Conservation (phyloP, 2,888 invertebrate genomes). For the Cheiracanthium punctorium region DNA sequence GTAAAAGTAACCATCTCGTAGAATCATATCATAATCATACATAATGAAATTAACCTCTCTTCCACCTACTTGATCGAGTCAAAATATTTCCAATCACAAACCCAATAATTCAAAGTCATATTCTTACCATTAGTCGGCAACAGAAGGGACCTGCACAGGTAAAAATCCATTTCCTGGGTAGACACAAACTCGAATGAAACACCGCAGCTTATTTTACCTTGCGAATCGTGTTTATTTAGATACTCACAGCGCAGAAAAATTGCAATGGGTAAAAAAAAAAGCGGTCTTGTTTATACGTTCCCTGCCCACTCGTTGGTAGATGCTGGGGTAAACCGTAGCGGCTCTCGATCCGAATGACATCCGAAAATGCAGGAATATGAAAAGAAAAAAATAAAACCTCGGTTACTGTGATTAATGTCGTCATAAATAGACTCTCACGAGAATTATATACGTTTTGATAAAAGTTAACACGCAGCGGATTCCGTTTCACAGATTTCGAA, state of each 20-base stretch:
- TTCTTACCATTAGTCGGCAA: conserved; percentile 36
- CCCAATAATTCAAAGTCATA: not conserved
- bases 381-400: not conserved
- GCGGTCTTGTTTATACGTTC: conserved; percentile 29
- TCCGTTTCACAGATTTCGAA: too few species aligned
- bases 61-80: too few species aligned
- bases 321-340: not conserved
- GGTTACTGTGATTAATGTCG: not conserved
- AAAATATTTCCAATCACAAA: too few species aligned
- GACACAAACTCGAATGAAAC: not conserved
- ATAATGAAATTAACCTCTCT: too few species aligned
- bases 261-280: not conserved
- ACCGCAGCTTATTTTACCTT: conserved; percentile 42
- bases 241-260: conserved; percentile 6
- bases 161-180: conserved; percentile 47
- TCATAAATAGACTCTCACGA: not conserved
- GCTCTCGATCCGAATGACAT: not conserved
- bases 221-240: conserved; percentile 51
- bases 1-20: too few species aligned
- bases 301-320: conserved; percentile 30
- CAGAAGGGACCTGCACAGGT: conserved; percentile 52
- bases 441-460: not conserved
- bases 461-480: too few species aligned
- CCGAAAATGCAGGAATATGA: not conserved
- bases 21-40: too few species aligned